Evolutionary conservation across 2,888 invertebrate genomes (phyloP), one percentile per base, ranked within the genome.

Genomic region (Glomeris marginata): DNA sequence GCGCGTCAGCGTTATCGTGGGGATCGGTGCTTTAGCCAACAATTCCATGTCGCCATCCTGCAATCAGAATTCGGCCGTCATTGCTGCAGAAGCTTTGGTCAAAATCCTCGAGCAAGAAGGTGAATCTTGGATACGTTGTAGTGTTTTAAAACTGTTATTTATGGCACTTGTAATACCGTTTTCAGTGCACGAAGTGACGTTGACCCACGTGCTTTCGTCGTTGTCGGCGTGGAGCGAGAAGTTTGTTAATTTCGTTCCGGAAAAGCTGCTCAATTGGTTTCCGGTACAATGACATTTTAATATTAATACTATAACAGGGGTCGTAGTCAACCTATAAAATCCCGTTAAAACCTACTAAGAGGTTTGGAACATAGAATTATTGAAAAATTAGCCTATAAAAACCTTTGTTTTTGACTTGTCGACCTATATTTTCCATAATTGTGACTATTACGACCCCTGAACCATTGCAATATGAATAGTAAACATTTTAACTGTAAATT

Each of bases 151-250:
- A 15, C n/a, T 10, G 16, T 6, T 10, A 11, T 42, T 6, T 18
- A 20, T 20, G n/a, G n/a, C n/a, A 21, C 2, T 8, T 18, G 16
- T 43, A 16, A 46, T 51, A 41, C 45, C 57, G 57, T 44, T 57
- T 63, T 11, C 60, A 73, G 85, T 86, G 34, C 91, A 94, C 66
- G 94, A 95, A 68, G 86, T 86, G 62, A 90, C 87, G 1, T 69
- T 92, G 47, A 77, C 84, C 55, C 80, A 78, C 58, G 80, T 84
- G 6, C 70, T 92, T 21, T 80, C 85, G 60, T 81, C 82, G 77
- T 75, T 91, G 66, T 74, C 80, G 6, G 65, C 78, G 21, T 94
- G 92, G 94, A 77, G 81, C 45, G 62, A 66, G 15, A 77, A 79
- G 62, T 77, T 81, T 55, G 69, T 69, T 1, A 74, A 70, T n/a